These are phyloP conservation scores for Halisarca cf. caerulea DNA, from an alignment of 37 sponge, comb jelly and placozoan species.

Conservation along the genomic window DNA sequence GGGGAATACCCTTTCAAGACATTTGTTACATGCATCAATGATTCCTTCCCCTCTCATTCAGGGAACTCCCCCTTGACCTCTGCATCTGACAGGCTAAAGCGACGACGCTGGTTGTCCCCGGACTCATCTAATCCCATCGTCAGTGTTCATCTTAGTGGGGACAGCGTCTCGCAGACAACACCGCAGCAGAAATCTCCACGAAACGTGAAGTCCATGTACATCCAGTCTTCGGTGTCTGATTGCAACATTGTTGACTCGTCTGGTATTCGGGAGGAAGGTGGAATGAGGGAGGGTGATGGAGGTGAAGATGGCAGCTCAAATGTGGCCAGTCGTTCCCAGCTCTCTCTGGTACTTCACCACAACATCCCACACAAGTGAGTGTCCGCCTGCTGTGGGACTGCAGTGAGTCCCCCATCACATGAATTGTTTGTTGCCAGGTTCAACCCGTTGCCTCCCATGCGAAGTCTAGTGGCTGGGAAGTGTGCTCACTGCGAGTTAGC, in stretches of 20 bases:
- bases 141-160: too few relatives aligned
- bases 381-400: too few relatives aligned
- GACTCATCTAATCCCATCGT: too few relatives aligned
- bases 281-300: background rate
- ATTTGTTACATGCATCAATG: too few relatives aligned
- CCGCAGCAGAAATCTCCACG: background rate
- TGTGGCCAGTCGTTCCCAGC: background rate
- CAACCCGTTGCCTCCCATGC: background rate
- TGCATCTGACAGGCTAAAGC: too few relatives aligned
- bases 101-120: too few relatives aligned
- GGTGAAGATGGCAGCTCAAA: background rate
- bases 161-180: too few relatives aligned
- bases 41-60: background rate
- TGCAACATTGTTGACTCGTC: background rate
- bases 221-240: background rate
- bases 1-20: background rate
- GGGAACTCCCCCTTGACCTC: too few relatives aligned
- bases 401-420: too few relatives aligned
- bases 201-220: background rate
- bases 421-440: conserved; percentile 3
- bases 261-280: background rate
- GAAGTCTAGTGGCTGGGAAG: background rate
- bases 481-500: background rate
- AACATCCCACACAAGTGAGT: conserved; percentile 23
- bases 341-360: background rate